Evolutionary conservation across 2,888 invertebrate genomes (phyloP).

Genomic region (Drosophila parthenogenetica): DNA sequence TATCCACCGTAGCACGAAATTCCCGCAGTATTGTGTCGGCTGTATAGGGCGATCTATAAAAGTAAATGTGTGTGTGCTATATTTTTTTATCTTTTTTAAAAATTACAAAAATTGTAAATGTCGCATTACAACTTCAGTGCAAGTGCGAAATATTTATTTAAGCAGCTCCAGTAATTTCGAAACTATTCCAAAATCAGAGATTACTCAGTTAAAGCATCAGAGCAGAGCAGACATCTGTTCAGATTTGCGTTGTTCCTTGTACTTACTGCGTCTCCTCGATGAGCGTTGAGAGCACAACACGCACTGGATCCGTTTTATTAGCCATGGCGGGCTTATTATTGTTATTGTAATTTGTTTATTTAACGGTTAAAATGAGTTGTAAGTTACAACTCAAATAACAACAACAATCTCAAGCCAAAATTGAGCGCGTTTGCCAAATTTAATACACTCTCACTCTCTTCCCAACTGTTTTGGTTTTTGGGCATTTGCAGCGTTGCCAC

Average conservation of each 20-base stretch:
- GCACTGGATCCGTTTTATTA: conserved; percentile 72
- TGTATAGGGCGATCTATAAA: conserved; percentile 75
- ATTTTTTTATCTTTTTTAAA: too few relatives aligned
- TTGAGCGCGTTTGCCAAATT: conserved; percentile 47
- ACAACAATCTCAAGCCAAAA: conserved; percentile 40
- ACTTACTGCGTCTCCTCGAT: conserved; percentile 81
- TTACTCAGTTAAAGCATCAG: too few relatives aligned
- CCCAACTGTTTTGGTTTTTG: conserved; percentile 20
- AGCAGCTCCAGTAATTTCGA: neutral
- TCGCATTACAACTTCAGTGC: too few relatives aligned
- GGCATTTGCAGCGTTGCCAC: conserved; percentile 36
- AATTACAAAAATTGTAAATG: too few relatives aligned
- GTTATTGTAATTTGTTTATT: conserved; percentile 30
- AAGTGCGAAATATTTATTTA: neutral
- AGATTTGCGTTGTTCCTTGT: conserved; percentile 19
- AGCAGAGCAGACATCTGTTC: conserved; percentile 47
- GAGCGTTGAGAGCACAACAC: conserved; percentile 69
- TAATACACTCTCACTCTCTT: conserved; percentile 27
- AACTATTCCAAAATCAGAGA: too few relatives aligned
- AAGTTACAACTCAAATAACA: conserved; percentile 30
- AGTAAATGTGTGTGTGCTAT: neutral
- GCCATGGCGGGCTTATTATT: conserved; percentile 15
- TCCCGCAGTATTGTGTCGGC: conserved; percentile 80
- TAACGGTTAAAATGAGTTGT: conserved; percentile 43
- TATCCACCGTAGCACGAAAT: conserved; percentile 80